Evolutionary conservation across 2,797 vertebrate species (phyloP), one percentile per base, ranked within the genome.

Genomic region (Holocentrus rufus): DNA sequence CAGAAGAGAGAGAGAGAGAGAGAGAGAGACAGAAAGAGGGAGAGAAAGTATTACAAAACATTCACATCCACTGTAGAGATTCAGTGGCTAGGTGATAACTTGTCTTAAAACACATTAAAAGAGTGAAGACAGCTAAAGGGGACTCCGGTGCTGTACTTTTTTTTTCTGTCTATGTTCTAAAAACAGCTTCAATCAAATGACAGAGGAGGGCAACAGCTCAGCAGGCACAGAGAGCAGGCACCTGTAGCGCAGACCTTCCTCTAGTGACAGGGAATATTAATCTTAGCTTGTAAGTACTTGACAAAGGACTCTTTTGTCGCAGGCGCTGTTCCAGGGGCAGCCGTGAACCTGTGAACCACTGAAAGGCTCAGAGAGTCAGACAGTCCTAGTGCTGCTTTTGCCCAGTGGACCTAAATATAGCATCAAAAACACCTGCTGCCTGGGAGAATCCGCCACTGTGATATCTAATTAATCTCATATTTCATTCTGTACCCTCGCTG

Each of bases 381-480:
- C 88, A 85, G 86, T 76, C 67, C 86, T 74, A 65, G 87, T 60
- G 81, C 88, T 86, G 79, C 90, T 91, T 92, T 89, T 83, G 77
- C 78, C 74, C 87, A 92, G 92, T 92, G 82, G 88, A 76, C 69
- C 92, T 91, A 93, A 93, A 94, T 88, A 93, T 94, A 94, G 90
- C 74, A 73, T 69, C 69, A 83, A 80, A 91, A 91, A 85, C 90
- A 94, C 91, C 93, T 94, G 92, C 90, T 89, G 89, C 87, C 87
- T 82, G 64, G 69, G 83, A 88, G 87, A 88, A 89, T 85, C 88
- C 84, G 79, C 89, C 79, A 87, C 91, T 86, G 87, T 87, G 90
- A 92, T 92, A 87, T 89, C 83, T 92, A 92, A 92, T 93, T 93
- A 91, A 92, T 93, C 87, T 93, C 83, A 87, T 88, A 85, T 93